Conservation (phyloP, 2,113 vertebrate species). For the Brienomyrus brachyistius region DNA sequence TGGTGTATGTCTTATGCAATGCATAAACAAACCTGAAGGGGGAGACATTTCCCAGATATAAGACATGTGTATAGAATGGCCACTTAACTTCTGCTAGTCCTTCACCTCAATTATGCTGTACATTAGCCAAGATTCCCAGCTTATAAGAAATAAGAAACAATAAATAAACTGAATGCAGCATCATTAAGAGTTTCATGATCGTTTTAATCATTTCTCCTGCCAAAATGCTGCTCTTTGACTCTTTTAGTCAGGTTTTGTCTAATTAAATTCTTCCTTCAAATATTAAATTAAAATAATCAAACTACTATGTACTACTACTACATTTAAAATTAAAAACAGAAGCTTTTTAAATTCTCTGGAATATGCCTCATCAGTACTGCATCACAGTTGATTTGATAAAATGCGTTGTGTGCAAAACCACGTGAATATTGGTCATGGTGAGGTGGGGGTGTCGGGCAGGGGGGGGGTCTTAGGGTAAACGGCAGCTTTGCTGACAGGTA, state of each 20-base stretch:
- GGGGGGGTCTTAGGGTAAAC: neutral
- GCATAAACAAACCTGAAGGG: neutral
- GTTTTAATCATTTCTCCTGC: neutral
- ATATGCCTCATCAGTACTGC: neutral
- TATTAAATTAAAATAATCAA: neutral
- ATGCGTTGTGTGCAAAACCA: neutral
- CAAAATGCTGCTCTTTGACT: neutral
- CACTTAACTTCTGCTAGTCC: neutral
- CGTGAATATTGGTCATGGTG: neutral
- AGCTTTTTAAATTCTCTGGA: neutral
- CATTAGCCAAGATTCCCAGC: neutral
- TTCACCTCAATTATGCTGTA: neutral
- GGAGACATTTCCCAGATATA: neutral
- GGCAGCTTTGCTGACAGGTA: neutral
- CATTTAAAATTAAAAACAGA: neutral
- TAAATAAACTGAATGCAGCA: neutral
- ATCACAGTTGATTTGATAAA: neutral
- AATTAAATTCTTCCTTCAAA: neutral
- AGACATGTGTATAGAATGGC: neutral
- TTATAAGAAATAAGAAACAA: neutral
- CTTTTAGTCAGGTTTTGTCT: neutral
- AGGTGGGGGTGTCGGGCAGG: neutral
- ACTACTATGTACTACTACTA: neutral
- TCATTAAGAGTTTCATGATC: neutral
- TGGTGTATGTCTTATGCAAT: neutral